Conservation (phyloP, 30 jellyfish, hydroid and myxozoan species). For the Sanderia malayensis region DNA sequence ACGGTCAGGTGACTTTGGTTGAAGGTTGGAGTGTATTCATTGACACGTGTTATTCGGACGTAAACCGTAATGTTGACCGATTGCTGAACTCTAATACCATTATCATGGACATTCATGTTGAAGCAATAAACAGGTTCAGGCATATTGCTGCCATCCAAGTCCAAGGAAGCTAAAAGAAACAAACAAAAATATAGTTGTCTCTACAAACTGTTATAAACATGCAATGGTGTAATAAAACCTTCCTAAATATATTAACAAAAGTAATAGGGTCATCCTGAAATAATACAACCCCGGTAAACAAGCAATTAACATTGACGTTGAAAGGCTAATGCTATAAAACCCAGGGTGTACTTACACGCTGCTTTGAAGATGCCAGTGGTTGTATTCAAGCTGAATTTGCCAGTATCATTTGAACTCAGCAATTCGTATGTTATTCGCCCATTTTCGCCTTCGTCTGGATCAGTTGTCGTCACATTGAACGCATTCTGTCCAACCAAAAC, state of each 20-base stretch:
- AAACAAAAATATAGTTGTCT: constrained; percentile 17
- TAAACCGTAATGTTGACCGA: constrained; percentile 41
- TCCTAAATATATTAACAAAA: no score
- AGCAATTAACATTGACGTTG: no score
- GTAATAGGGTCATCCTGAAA: no score
- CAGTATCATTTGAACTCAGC: constrained; percentile 32
- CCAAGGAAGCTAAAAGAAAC: constrained; percentile 46
- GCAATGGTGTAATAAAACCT: no score
- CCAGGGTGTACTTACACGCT: constrained; percentile 31
- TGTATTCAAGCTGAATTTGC: constrained; percentile 32
- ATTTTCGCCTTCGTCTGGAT: constrained; percentile 73
- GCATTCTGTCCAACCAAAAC: constrained; percentile 52
- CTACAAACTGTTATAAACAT: not conserved
- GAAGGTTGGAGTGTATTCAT: constrained; percentile 68
- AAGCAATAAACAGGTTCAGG: constrained; percentile 52
- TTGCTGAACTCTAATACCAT: constrained; percentile 57
- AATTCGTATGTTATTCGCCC: constrained; percentile 59
- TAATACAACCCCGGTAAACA: no score
- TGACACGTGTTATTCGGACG: constrained; percentile 56
- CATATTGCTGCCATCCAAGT: constrained; percentile 53
- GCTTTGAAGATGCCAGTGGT: constrained; percentile 61
- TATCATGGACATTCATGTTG: constrained; percentile 58
- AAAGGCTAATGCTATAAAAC: not conserved
- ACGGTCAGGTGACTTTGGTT: constrained; percentile 23
- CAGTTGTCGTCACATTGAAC: constrained; percentile 63